Percentiles rank a stretch among this genome's conserved stretches.
Conservation (phyloP, 1,140 invertebrate genomes). For the Paraescarpia echinospica region DNA sequence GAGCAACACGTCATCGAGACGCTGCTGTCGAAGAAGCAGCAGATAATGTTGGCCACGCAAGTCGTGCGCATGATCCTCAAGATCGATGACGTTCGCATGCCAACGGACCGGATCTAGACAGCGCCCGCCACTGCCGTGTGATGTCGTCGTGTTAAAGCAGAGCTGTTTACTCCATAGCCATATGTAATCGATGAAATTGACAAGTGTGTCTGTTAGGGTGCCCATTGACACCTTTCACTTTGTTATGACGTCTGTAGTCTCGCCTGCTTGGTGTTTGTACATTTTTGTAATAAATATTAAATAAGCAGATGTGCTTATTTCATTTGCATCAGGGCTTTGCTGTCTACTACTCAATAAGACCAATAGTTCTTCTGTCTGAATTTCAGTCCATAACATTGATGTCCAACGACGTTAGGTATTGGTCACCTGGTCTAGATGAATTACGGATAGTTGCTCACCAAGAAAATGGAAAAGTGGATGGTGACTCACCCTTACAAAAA, state of each 20-base stretch:
- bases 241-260: background rate
- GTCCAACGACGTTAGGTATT: too few species aligned
- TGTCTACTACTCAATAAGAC: background rate
- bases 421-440: too few species aligned
- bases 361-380: background rate
- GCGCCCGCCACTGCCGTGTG: background rate
- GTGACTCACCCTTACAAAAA: too few species aligned
- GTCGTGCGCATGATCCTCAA: constrained; percentile 99
- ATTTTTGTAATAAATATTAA: constrained; percentile 2
- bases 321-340: background rate
- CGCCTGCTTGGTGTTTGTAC: background rate
- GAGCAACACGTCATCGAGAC: constrained; percentile 95
- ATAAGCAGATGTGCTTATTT: background rate
- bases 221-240: background rate
- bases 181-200: background rate
- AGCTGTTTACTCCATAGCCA: background rate
- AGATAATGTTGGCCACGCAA: constrained; percentile 89
- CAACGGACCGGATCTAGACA: constrained; percentile 12
- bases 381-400: background rate
- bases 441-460: too few species aligned
- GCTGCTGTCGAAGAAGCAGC: constrained; percentile 94
- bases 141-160: background rate
- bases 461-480: too few species aligned
- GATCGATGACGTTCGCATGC: constrained; percentile 92
- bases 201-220: background rate